Percentiles rank a stretch among this genome's conserved stretches.
Conservation (phyloP, 2,888 invertebrate genomes). For the Rhaphigaster nebulosa region DNA sequence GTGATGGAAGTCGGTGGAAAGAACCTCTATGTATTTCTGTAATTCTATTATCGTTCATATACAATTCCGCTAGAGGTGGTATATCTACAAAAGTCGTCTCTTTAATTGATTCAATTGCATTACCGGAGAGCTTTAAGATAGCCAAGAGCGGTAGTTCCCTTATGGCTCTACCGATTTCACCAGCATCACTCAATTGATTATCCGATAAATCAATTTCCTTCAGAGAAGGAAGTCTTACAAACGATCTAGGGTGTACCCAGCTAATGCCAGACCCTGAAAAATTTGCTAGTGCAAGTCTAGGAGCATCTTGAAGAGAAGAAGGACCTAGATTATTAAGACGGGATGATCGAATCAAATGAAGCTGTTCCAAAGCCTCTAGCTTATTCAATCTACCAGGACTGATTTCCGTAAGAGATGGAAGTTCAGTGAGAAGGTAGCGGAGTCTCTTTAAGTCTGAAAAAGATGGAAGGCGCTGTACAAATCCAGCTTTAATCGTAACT, state of each 20-base stretch:
- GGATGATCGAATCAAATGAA: conserved; percentile 78
- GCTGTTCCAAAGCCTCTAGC: conserved; percentile 79
- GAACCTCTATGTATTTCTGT: conserved; percentile 74
- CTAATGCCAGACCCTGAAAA: conserved; percentile 82
- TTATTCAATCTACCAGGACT: conserved; percentile 68
- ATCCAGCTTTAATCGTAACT: conserved; percentile 83
- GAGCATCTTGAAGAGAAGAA: conserved; percentile 79
- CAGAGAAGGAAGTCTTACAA: conserved; percentile 80
- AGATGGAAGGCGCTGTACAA: conserved; percentile 81
- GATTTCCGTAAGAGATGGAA: conserved; percentile 66
- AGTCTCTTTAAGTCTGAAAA: conserved; percentile 80
- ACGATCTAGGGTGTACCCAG: conserved; percentile 83
- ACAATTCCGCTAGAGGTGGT: conserved; percentile 77
- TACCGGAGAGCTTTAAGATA: conserved; percentile 79
- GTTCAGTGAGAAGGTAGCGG: conserved; percentile 71
- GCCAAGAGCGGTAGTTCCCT: conserved; percentile 82
- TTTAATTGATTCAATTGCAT: conserved; percentile 78
- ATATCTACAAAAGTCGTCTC: conserved; percentile 87
- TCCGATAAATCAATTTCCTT: conserved; percentile 79
- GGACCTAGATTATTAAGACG: conserved; percentile 79
- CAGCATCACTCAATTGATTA: conserved; percentile 83
- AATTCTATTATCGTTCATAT: conserved; percentile 74
- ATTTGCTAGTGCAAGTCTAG: conserved; percentile 79
- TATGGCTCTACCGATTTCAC: conserved; percentile 83
- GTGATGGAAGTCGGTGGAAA: conserved; percentile 82